Evolutionary conservation across 2,797 vertebrate species (phyloP), one percentile per base, ranked within the genome.

Genomic region (Dicrostonyx torquatus): DNA sequence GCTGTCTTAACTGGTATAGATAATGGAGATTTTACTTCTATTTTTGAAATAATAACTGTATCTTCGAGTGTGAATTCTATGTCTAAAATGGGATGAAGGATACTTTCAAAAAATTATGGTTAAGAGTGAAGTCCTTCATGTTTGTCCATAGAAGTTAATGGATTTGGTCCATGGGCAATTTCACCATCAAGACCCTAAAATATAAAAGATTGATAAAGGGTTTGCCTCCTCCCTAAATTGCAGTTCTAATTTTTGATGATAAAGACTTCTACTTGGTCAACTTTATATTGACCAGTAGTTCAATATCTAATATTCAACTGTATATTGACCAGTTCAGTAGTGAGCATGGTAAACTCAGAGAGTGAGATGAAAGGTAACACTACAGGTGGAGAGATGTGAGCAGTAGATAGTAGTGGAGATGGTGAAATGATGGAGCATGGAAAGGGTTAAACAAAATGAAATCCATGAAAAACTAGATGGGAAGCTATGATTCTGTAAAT

Each of bases 111-210:
- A 58, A 58, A n/a, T 79, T 13, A 87, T 9, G 62, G 13, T 31
- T 73, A 29, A 34, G 40, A 90, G 24, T 60, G 66, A 75, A 13
- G 20, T 24, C 10, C 4, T 12, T 6, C 40, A 3, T 62, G 45
- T 87, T 82, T 64, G 5, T 45, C 77, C 5, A 55, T 1, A 40
- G 43, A 86, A 53, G 40, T 17, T 73, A 88, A 77, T 37, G 12
- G 34, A 87, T 95, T 94, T 93, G 50, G 37, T 45, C 14, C 29
- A 77, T 15, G 13, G 40, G n/a, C 31, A 84, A 84, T 31, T 86
- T 92, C 26, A 48, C 15, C 14, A 43, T 93, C 24, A 72, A 72
- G 22, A 58, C 37, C 84, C 73, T 87, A 34, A 93, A 95, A 94
- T 50, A 79, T 77, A 22, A 72, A 84, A 88, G 60, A 72, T 22